Base-by-base conservation (phyloP, 2,888 invertebrate species). In the Euclidia mi region DNA sequence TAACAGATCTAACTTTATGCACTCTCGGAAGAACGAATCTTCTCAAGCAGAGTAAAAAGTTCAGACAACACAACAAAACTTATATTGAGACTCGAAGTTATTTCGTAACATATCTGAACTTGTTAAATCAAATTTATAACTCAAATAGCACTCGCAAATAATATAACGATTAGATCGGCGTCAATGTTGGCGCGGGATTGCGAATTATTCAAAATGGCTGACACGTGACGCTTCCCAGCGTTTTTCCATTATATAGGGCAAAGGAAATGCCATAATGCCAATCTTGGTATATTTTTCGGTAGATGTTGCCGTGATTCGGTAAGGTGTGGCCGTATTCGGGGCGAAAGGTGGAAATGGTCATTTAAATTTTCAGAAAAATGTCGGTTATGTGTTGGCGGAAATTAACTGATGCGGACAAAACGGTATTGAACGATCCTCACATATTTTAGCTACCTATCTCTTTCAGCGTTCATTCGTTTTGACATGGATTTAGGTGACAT, bases 131-230 rank as follows among this genome's bases (percentile, higher is more conserved):
- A 68, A 47, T 61, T 44, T 2, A 14, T 50, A 62, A 71, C 46
- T 62, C 29, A n/a, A 56, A 58, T 65, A 42, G 44, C 47, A 46
- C 51, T 50, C 25, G 9, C 25, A 59, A 63, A 63, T 66, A 62
- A 71, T 71, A 62, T 32, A 56, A 32, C 44, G 47, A 61, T 68
- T 50, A 62, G 51, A 63, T 68, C 60, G 47, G 43, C 58, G 44
- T 52, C 58, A 63, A 62, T 63, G 56, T 44, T 34, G 42, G 56
- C 35, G 52, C 29, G 50, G 42, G 55, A 64, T 63, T 69, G 56
- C 60, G n/a, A 76, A 76, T 64, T 73, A 73, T 72, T 65, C 52
- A 69, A 76, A 76, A 64, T 49, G 48, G 55, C 48, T 14, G 45
- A 40, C 49, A 42, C 47, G 47, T 56, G 46, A 58, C 44, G 40